These are phyloP conservation scores for Mimachlamys varia DNA, from an alignment of 2,888 invertebrate genomes.

Conservation along the genomic window DNA sequence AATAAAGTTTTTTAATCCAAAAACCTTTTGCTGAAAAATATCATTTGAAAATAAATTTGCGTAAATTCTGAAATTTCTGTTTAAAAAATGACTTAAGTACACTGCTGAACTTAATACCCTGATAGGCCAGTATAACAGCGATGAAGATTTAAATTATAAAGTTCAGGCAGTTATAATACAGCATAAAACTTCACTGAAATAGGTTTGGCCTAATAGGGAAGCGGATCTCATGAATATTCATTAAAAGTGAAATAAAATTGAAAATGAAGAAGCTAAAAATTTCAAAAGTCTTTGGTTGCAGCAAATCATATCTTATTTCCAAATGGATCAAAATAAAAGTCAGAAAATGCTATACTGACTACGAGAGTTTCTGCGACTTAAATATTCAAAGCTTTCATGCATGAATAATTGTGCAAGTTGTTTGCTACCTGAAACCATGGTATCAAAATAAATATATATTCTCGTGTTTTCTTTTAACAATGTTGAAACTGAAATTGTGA, in stretches of 20 bases:
- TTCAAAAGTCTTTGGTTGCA: background rate
- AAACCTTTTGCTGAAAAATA: background rate
- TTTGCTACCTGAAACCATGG: background rate
- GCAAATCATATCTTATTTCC: background rate
- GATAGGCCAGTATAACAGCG: background rate
- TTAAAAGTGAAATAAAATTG: background rate
- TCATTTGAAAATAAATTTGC: background rate
- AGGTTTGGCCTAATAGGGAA: background rate
- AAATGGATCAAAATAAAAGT: background rate
- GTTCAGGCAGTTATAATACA: background rate
- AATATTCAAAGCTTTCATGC: no score
- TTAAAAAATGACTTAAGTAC: background rate
- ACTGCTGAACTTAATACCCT: background rate
- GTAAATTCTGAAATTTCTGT: constrained; percentile 17
- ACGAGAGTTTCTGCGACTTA: no score
- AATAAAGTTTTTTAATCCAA: background rate
- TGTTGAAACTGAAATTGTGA: no score
- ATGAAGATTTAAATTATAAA: background rate
- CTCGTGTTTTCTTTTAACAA: background rate
- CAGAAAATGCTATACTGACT: no score
- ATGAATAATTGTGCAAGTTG: no score
- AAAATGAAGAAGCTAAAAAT: background rate
- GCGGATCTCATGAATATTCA: background rate
- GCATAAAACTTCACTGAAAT: background rate
- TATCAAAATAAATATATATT: background rate